Evolutionary conservation across 2,888 invertebrate species (phyloP).

Genomic region (Drosophila paranaensis): DNA sequence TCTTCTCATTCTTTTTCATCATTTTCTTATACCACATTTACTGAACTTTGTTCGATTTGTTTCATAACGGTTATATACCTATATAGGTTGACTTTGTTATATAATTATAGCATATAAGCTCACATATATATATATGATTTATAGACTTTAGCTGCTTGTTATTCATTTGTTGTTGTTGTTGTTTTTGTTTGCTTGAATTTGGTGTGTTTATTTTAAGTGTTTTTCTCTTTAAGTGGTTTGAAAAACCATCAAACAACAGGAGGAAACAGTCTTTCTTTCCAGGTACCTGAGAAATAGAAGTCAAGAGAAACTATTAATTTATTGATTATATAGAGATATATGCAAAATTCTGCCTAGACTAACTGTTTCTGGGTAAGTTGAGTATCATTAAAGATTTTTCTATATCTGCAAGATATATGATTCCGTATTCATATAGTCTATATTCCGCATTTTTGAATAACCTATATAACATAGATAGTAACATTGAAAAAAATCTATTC

Average conservation of each 20-base stretch:
- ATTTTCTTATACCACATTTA: neutral
- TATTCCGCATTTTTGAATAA: no score
- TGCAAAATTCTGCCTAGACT: no score
- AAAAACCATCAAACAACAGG: constrained; percentile 85
- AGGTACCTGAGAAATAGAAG: constrained; percentile 83
- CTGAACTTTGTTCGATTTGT: constrained; percentile 71
- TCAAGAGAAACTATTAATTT: constrained; percentile 44
- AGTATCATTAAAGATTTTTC: no score
- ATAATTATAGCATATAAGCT: constrained; percentile 45
- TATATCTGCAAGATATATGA: no score
- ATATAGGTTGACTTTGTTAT: constrained; percentile 18
- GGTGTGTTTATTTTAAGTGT: constrained; percentile 31
- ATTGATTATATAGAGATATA: no score
- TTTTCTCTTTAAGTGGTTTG: constrained; percentile 82
- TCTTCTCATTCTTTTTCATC: no score
- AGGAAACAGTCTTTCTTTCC: constrained; percentile 85
- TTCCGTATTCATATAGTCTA: no score
- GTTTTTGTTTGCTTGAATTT: constrained; percentile 31
- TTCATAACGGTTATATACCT: constrained; percentile 48
- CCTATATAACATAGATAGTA: no score
- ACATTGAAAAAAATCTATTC: no score
- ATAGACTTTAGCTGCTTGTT: constrained; percentile 1
- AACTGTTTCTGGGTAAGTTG: no score
- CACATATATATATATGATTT: neutral
- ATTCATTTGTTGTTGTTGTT: constrained; percentile 12